These are phyloP conservation scores for Pseudopodoces humilis DNA, from an alignment of 2,113 vertebrate genomes.

Conservation along the genomic window DNA sequence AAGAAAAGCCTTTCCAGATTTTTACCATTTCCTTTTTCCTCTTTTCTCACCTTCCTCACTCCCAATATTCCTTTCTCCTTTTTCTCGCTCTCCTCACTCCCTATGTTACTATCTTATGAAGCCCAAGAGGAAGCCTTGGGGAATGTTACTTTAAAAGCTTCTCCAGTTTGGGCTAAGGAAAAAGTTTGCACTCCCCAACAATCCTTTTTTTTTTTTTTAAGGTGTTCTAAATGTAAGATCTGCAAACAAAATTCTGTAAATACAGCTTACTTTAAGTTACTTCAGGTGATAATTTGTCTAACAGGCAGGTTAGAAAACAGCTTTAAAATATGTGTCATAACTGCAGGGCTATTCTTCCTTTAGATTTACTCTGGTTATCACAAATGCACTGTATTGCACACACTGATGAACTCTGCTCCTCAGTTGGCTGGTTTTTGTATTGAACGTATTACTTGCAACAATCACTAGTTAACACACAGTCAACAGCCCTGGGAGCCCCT, in stretches of 20 bases:
- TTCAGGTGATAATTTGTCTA: not conserved
- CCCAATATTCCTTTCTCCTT: not conserved
- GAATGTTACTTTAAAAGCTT: not conserved
- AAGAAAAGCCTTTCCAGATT: constrained; percentile 55
- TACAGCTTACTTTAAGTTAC: not conserved
- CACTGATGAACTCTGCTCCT: not conserved
- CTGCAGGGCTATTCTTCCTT: not conserved
- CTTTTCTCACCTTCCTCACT: not conserved
- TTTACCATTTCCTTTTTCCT: constrained; percentile 57
- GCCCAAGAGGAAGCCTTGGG: not conserved
- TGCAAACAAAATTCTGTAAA: not conserved
- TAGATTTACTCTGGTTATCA: not conserved
- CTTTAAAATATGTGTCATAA: not conserved
- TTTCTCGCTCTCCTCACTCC: too few relatives aligned
- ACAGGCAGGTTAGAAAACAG: not conserved
- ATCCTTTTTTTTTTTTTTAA: not conserved
- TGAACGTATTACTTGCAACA: not conserved
- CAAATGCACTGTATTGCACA: not conserved
- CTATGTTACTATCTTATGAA: not conserved
- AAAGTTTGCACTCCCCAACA: not conserved
- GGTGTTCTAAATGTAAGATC: not conserved
- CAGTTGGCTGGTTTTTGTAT: not conserved
- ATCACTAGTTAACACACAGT: not conserved
- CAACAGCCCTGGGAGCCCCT: not conserved
- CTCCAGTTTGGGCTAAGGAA: not conserved